Conservation (phyloP, 23 tunicate genomes). For the Ascidia mentula region DNA sequence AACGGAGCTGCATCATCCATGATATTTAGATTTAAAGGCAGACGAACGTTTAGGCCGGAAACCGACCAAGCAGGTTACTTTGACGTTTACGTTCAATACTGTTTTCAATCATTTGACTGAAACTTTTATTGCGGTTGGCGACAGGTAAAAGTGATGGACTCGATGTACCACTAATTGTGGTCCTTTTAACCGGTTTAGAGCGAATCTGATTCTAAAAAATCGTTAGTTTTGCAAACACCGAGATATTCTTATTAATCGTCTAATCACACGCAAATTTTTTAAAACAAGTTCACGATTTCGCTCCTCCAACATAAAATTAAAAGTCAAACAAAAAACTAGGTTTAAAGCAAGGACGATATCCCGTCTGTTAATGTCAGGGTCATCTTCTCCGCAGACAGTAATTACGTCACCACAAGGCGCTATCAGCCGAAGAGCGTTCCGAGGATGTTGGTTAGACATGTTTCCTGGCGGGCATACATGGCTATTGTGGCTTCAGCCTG, state of each 20-base stretch:
- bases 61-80: background rate
- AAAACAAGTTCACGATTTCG: too few relatives aligned
- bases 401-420: conserved; percentile 4
- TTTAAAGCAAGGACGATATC: too few relatives aligned
- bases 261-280: too few relatives aligned
- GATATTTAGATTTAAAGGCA: background rate
- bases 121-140: background rate
- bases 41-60: background rate
- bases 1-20: background rate
- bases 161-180: too few relatives aligned
- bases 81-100: background rate
- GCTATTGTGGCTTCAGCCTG: background rate
- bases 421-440: background rate
- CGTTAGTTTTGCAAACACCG: too few relatives aligned
- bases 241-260: too few relatives aligned
- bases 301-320: too few relatives aligned
- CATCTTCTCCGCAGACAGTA: background rate
- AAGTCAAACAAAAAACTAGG: too few relatives aligned
- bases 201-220: too few relatives aligned
- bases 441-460: conserved; percentile 4
- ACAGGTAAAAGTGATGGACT: too few relatives aligned
- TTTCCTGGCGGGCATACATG: background rate
- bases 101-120: background rate
- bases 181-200: too few relatives aligned
- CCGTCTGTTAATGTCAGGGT: background rate